A percentile compares a stretch with the other conserved stretches of the same genome.
These are phyloP conservation scores for Diabrotica balteata DNA, from an alignment of 2,888 invertebrate genomes.

Conservation along the genomic window DNA sequence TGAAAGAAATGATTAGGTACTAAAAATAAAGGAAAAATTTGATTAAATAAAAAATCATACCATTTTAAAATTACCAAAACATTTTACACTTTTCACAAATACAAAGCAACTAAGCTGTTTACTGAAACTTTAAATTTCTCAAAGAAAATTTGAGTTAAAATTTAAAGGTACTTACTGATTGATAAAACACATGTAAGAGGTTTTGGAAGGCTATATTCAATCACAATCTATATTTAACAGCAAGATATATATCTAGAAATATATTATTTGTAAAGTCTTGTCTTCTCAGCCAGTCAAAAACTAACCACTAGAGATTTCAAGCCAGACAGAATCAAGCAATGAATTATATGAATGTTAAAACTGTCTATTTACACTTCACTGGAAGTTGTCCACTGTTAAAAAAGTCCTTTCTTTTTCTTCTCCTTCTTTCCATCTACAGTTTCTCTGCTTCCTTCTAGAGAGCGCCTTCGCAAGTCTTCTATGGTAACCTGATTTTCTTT, in stretches of 20 bases:
- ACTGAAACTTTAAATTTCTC: too few relatives aligned
- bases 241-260: slow-evolving; percentile 24
- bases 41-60: too few relatives aligned
- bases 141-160: slow-evolving; percentile 1
- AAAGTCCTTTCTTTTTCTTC: slow-evolving; percentile 91
- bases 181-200: slow-evolving; percentile 15
- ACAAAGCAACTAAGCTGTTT: too few relatives aligned
- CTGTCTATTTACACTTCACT: slow-evolving; percentile 36
- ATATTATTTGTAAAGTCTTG: slow-evolving; percentile 17
- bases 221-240: slow-evolving; percentile 27
- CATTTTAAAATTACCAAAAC: too few relatives aligned
- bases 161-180: slow-evolving; percentile 19
- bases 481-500: slow-evolving; percentile 86
- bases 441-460: slow-evolving; percentile 89
- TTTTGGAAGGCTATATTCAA: slow-evolving; percentile 25
- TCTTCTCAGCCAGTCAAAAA: slow-evolving; percentile 21
- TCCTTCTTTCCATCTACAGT: slow-evolving; percentile 88
- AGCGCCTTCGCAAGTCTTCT: slow-evolving; percentile 86
- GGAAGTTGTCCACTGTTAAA: slow-evolving; percentile 64
- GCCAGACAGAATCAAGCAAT: slow-evolving; percentile 22
- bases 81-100: too few relatives aligned
- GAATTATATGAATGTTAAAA: slow-evolving; percentile 25
- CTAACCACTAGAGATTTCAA: slow-evolving; percentile 25
- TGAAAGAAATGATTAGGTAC: too few relatives aligned
- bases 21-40: too few relatives aligned